These are phyloP conservation scores for Habrosyne pyritoides DNA, from an alignment of 2,888 invertebrate species.

Conservation along the genomic window DNA sequence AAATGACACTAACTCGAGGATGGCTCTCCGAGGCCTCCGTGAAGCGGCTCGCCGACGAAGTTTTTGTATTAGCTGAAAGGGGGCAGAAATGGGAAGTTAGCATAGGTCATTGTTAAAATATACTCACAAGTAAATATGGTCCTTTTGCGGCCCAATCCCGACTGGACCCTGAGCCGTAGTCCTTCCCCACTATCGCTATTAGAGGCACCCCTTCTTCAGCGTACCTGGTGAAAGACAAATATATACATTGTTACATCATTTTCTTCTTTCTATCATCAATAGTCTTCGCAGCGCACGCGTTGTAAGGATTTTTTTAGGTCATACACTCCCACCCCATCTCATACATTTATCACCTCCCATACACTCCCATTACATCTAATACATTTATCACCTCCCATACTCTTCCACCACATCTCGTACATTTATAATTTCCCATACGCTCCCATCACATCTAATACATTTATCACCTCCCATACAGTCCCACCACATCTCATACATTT, in stretches of 20 bases:
- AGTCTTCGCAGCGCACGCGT: no score
- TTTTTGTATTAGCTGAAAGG: no score
- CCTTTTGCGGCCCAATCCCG: constrained; percentile 99
- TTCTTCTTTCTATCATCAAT: no score
- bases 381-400: no score
- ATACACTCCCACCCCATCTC: no score
- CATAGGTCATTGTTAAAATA: background rate
- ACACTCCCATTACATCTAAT: background rate
- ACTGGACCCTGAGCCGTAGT: constrained; percentile 98
- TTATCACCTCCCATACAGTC: no score
- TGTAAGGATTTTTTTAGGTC: no score
- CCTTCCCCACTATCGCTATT: constrained; percentile 96
- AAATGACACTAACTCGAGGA: no score
- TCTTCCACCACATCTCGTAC: background rate
- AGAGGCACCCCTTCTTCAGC: constrained; percentile 88
- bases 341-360: background rate
- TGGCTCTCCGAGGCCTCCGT: no score
- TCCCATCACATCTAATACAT: background rate
- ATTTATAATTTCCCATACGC: background rate
- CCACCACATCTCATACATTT: background rate
- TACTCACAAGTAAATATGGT: constrained; percentile 92
- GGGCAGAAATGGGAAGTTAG: no score
- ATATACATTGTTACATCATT: no score
- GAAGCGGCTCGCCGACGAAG: no score
- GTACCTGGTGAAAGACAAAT: constrained; percentile 79